A percentile compares a stretch with the other conserved stretches of the same genome.
Evolutionary conservation across 2,797 vertebrate species (phyloP).

Genomic region (Falco columbarius): DNA sequence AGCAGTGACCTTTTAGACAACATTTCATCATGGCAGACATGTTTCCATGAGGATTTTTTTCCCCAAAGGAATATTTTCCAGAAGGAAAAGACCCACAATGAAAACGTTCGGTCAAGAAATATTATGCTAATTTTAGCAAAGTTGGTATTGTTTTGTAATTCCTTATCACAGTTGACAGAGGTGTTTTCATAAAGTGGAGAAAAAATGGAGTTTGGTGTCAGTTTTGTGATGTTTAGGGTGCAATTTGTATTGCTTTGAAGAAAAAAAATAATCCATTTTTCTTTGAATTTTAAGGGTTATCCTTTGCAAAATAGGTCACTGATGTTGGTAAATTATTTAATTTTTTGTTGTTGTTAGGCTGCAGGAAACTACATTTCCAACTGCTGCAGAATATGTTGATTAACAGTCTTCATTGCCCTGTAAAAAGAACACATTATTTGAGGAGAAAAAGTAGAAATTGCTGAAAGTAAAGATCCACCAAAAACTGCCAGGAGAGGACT

Average conservation of each 20-base stretch:
- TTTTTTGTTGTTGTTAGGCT: background rate
- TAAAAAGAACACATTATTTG: background rate
- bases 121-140: background rate
- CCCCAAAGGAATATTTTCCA: background rate
- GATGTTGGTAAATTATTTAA: background rate
- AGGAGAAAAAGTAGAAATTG: background rate
- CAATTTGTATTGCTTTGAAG: background rate
- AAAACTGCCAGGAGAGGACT: background rate
- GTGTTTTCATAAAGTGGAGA: background rate
- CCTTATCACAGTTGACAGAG: background rate
- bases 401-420: background rate
- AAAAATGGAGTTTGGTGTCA: background rate
- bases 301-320: background rate
- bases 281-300: background rate
- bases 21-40: background rate
- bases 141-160: background rate
- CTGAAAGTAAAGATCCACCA: background rate
- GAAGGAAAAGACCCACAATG: background rate
- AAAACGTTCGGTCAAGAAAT: background rate
- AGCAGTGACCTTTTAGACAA: background rate
- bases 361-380: background rate
- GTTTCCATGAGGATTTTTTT: background rate
- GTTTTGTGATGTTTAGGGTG: background rate
- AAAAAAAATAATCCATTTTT: background rate
- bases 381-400: background rate